These are phyloP conservation scores for Philaethria dido DNA, from an alignment of 2,888 invertebrate genomes.

Conservation along the genomic window DNA sequence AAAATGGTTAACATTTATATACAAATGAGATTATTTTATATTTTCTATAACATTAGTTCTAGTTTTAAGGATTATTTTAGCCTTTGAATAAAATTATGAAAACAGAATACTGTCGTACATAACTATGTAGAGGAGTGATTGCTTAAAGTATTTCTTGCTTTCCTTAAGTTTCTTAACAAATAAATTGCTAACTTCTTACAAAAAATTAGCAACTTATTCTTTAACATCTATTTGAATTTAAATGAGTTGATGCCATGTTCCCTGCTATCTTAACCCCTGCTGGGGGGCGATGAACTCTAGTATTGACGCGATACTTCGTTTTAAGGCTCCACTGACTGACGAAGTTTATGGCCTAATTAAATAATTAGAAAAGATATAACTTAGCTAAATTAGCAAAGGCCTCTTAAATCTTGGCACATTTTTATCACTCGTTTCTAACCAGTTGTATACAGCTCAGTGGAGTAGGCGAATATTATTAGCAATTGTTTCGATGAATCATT, in stretches of 20 bases:
- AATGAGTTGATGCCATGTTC: slow-evolving; percentile 37
- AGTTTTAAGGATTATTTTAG: too few species aligned
- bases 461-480: slow-evolving; percentile 46
- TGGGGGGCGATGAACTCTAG: slow-evolving; percentile 50
- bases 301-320: slow-evolving; percentile 25
- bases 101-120: background rate
- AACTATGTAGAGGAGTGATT: too few species aligned
- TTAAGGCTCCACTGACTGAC: slow-evolving; percentile 16
- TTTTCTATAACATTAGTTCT: too few species aligned
- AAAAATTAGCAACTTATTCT: background rate
- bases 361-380: background rate
- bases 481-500: slow-evolving; percentile 49
- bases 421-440: slow-evolving; percentile 6
- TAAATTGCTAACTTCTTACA: background rate
- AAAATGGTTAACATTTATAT: too few species aligned
- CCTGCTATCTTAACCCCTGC: slow-evolving; percentile 49
- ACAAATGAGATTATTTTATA: too few species aligned
- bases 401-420: background rate
- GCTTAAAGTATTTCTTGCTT: background rate
- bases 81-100: background rate
- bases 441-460: slow-evolving; percentile 35
- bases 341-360: too few species aligned
- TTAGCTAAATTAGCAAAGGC: background rate
- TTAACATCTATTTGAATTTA: slow-evolving; percentile 27
- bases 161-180: background rate